These are phyloP conservation scores for Nematostella vectensis DNA, from an alignment of 92 coral and sea anemone species.

Conservation along the genomic window DNA sequence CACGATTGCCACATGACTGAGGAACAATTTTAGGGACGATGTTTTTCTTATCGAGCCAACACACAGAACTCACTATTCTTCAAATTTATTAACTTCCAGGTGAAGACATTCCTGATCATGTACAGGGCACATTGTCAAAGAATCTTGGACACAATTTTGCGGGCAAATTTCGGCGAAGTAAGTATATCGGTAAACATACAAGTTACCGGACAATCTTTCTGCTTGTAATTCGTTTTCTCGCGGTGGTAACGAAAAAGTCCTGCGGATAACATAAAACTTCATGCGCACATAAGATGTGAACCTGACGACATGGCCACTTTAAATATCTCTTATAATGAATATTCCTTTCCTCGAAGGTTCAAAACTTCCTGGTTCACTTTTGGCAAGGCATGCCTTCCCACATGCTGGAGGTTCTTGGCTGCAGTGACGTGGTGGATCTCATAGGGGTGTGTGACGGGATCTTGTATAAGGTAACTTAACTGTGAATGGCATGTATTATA, in stretches of 20 bases:
- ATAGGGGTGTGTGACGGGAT: constrained; percentile 88
- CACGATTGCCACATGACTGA: too few relatives aligned
- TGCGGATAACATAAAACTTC: too few relatives aligned
- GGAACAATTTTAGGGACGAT: too few relatives aligned
- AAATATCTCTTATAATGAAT: too few relatives aligned
- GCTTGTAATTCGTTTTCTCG: too few relatives aligned
- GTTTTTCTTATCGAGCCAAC: too few relatives aligned
- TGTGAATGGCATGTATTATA: neutral
- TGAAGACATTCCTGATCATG: constrained; percentile 95
- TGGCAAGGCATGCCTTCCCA: constrained; percentile 99
- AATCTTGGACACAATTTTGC: constrained; percentile 82
- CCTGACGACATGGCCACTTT: too few relatives aligned
- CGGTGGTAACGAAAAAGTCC: too few relatives aligned
- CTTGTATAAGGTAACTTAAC: constrained; percentile 64
- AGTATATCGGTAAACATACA: neutral
- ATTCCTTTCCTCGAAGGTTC: constrained; percentile 58
- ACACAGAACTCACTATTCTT: too few relatives aligned
- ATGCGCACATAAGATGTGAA: too few relatives aligned
- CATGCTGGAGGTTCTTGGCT: constrained; percentile 81
- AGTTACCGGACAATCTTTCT: neutral
- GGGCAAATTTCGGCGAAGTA: constrained; percentile 99
- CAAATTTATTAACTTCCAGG: too few relatives aligned
- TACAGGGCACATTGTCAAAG: constrained; percentile 98
- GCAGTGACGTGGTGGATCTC: constrained; percentile 73
- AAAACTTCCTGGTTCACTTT: constrained; percentile 90